Percentiles rank a stretch among this genome's conserved stretches.
Evolutionary conservation across 2,113 vertebrate genomes (phyloP).

Genomic region (Hemibagrus wyckioides): DNA sequence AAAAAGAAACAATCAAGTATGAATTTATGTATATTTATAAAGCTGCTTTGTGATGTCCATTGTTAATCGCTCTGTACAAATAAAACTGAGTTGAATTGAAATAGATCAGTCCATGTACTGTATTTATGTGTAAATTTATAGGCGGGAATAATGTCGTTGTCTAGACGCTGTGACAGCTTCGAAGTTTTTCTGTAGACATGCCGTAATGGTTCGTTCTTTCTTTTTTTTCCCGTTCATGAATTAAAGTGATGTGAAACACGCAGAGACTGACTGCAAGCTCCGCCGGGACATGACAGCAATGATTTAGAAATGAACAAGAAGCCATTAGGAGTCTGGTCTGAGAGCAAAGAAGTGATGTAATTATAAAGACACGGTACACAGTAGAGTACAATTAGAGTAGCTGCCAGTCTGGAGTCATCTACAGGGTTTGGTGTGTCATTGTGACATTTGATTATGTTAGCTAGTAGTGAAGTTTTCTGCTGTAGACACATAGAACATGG

Average conservation of each 20-base stretch:
- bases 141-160: neutral
- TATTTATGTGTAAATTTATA: neutral
- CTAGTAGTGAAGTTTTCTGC: conserved; percentile 9
- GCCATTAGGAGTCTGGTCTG: neutral
- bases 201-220: neutral
- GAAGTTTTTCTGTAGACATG: neutral
- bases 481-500: neutral
- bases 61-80: too few species aligned
- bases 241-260: neutral
- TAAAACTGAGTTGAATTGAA: neutral
- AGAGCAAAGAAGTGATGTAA: neutral
- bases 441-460: neutral
- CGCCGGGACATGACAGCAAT: neutral
- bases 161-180: neutral
- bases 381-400: neutral
- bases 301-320: conserved; percentile 11
- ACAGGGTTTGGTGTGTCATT: neutral
- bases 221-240: neutral
- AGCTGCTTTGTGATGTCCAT: too few species aligned
- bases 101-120: neutral
- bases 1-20: neutral
- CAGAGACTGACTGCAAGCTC: neutral
- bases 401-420: neutral
- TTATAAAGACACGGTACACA: neutral
- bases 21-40: too few species aligned